phyloP scores from a whole-genome alignment of 2,888 invertebrate genomes.

The Melanostoma mellinum region DNA sequence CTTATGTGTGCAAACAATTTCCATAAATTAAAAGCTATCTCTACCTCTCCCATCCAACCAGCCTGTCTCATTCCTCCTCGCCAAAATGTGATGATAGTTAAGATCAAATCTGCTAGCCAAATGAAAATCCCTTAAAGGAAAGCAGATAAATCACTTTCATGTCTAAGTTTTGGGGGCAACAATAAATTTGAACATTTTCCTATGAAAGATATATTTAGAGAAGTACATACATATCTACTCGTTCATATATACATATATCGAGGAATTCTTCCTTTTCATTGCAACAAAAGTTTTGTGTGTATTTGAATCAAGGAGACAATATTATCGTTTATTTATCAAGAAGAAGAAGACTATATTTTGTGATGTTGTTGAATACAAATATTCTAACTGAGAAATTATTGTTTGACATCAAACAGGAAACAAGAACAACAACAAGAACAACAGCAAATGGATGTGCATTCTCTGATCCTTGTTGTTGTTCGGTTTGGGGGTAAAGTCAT shows the following conservation, averaged over 20 bases:
- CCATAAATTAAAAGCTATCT: conserved; percentile 71
- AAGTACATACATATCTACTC: not conserved
- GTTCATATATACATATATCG: conserved; percentile 19
- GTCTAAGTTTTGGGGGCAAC: conserved; percentile 40
- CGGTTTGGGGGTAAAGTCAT: conserved; percentile 41
- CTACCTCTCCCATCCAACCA: not conserved
- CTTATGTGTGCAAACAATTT: conserved; percentile 69
- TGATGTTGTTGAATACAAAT: conserved; percentile 46
- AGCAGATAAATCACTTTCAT: conserved; percentile 65
- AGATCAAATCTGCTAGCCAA: conserved; percentile 35
- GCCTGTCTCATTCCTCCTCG: not conserved
- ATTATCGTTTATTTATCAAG: conserved; percentile 20
- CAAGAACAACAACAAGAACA: conserved; percentile 9
- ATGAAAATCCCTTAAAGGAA: conserved; percentile 29
- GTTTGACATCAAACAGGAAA: conserved; percentile 44
- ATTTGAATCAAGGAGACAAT: conserved; percentile 28
- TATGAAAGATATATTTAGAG: not conserved
- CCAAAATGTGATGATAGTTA: conserved; percentile 38
- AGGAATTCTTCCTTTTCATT: conserved; percentile 20
- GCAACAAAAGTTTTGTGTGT: not conserved
- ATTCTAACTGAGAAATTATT: conserved; percentile 56
- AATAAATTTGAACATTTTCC: conserved; percentile 37
- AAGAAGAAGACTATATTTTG: conserved; percentile 8
- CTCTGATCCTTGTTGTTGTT: conserved; percentile 47
- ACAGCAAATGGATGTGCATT: conserved; percentile 6